Base-by-base conservation (phyloP, 2,888 invertebrate genomes). In the Andrena minutula region DNA sequence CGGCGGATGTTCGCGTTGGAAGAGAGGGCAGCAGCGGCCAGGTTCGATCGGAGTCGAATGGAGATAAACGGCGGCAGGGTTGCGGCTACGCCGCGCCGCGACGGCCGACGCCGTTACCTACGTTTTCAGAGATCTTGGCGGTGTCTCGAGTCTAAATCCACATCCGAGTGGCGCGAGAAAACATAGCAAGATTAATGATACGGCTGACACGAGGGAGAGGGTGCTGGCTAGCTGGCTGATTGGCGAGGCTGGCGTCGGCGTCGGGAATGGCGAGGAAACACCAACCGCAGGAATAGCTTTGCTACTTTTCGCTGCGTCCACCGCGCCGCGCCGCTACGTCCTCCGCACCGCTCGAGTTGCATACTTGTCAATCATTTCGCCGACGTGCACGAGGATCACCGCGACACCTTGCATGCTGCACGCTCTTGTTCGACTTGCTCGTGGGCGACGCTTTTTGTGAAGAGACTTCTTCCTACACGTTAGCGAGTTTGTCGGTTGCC, bases 161-260 rank as follows among this genome's bases (percentile, higher is more conserved):
- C 93, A 93, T 93, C 91, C 90, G 92, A 94, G 93, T 93, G 91
- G 69, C 91, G 92, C 92, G 93, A 92, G 93, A 93, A 93, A 94
- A 93, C 92, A 92, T 90, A 91, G 92, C 87, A 93, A 93, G 93
- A 94, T 94, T 94, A 93, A 94, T 94, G 93, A 93, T 93, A 92
- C 90, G 90, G 91, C 92, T 92, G 93, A 93, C 93, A 92, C 74
- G 23, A 84, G 89, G 89, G 86, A 87, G 89, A 90, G 90, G 89
- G 88, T 87, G 89, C 64, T 30, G 76, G 73, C 20, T 56, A 76
- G 83, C 72, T 83, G 87, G 75, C 28, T 78, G 69, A 69, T 83
- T 64, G 65, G 78, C 83, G 49, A 70, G 79, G 61, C 82, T 73
- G 78, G 86, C 87, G 87, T 87, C 86, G 86, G 41, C 41, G 41